Evolutionary conservation across 1,140 invertebrate species (phyloP).

Genomic region (Globodera rostochiensis): DNA sequence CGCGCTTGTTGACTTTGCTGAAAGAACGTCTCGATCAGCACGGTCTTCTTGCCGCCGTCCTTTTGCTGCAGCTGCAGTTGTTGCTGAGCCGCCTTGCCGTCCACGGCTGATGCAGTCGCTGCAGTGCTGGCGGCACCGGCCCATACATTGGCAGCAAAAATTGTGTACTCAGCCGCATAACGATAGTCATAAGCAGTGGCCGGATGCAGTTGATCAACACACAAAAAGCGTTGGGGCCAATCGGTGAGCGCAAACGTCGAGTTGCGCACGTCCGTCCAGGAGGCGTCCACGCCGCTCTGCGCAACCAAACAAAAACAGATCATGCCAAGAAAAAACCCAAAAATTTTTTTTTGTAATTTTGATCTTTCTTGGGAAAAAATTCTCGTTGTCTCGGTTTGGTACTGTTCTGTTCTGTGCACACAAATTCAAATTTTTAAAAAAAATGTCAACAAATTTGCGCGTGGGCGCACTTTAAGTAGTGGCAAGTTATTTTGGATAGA

Average conservation of each 20-base stretch:
- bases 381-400: too few species aligned
- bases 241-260: constrained; percentile 51
- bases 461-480: too few species aligned
- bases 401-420: too few species aligned
- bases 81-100: not conserved
- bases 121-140: not conserved
- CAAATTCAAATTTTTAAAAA: too few species aligned
- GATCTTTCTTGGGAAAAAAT: too few species aligned
- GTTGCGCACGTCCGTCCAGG: constrained; percentile 54
- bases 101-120: not conserved
- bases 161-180: constrained; percentile 57
- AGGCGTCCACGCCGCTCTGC: constrained; percentile 49
- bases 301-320: too few species aligned
- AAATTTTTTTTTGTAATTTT: too few species aligned
- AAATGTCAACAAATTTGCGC: too few species aligned
- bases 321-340: too few species aligned
- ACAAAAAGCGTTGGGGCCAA: constrained; percentile 36
- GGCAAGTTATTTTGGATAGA: too few species aligned
- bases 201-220: constrained; percentile 50
- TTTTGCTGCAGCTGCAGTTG: constrained; percentile 8
- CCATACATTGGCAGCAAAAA: constrained; percentile 34
- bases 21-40: constrained; percentile 49
- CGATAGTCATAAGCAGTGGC: constrained; percentile 64
- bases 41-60: constrained; percentile 25
- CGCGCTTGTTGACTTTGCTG: constrained; percentile 60